Base-by-base conservation (phyloP, 2,888 invertebrate species). In the Athalia rosae region DNA sequence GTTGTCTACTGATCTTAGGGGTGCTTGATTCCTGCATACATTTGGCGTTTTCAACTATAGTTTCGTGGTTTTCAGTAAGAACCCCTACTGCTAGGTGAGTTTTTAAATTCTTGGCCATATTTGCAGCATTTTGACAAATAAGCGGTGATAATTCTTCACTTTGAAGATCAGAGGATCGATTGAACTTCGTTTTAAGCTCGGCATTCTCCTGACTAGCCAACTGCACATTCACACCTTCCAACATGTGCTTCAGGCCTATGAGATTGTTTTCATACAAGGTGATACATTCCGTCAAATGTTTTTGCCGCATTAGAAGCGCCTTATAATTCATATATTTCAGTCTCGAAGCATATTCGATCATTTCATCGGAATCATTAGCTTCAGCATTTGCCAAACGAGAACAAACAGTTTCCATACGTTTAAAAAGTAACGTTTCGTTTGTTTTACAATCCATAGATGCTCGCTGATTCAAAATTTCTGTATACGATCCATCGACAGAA, bases 401-500 rank as follows among this genome's bases (percentile, higher is more conserved):
- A 4, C 48, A 67, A 67, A 58, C 71, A 7, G n/a, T 56, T 41
- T 71, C 56, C 1, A n/a, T 43, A 1, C 15, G 56, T 47, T 15
- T 45, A 41, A 71, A 71, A 6, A 58, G 43, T 13, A 56, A 15
- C 8, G 71, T 71, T 58, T 56, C 71, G 13, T 71, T 53, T 61
- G n/a, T 61, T 28, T 4, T 5, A 28, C 15, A 50, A 50, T 50
- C 53, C 3, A 50, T 41, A 6, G 67, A 50, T 50, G 67, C 50
- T 58, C 9, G 15, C 4, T 58, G 71, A 9, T 45, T 58, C 6
- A 71, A 6, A 71, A 71, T 58, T 4, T 71, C 71, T 2, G 58
- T 58, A 15, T 71, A 71, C n/a, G 71, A 71, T 71, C 71, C 71
- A 15, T 71, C 71, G 45, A 56, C 56, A 6, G 13, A 13, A 58